These are phyloP conservation scores for Trididemnum clinides DNA, from an alignment of 23 tunicate species.

Conservation along the genomic window DNA sequence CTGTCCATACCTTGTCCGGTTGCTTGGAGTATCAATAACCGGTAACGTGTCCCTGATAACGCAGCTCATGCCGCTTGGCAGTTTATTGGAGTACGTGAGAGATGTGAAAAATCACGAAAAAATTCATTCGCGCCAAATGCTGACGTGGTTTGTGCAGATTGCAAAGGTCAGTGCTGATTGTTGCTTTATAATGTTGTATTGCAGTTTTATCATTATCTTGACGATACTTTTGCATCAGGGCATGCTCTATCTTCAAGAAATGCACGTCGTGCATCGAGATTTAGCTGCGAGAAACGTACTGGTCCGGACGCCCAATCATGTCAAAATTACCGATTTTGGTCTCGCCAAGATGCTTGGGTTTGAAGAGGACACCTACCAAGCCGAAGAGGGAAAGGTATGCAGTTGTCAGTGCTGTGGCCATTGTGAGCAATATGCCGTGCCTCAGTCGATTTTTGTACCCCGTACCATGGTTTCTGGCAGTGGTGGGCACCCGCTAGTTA, in stretches of 20 bases:
- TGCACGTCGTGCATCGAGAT: slow-evolving; percentile 96
- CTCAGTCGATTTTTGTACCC: too few species aligned
- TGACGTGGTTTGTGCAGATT: slow-evolving; percentile 85
- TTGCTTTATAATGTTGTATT: too few species aligned
- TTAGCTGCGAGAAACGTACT: slow-evolving; percentile 98
- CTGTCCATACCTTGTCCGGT: slow-evolving; percentile 70
- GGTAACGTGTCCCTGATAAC: slow-evolving; percentile 84
- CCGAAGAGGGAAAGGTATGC: slow-evolving; percentile 93
- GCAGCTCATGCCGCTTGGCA: slow-evolving; percentile 96
- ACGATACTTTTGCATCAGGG: too few species aligned
- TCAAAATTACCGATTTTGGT: slow-evolving; percentile 98
- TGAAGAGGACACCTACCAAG: slow-evolving; percentile 63
- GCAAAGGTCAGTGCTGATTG: slow-evolving; percentile 57
- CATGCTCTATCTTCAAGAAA: slow-evolving; percentile 85
- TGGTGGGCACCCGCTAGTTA: too few species aligned
- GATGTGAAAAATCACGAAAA: slow-evolving; percentile 33
- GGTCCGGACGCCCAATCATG: slow-evolving; percentile 85
- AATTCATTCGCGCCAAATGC: slow-evolving; percentile 73
- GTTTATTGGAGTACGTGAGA: slow-evolving; percentile 83
- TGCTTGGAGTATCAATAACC: slow-evolving; percentile 84
- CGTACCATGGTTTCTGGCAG: too few species aligned
- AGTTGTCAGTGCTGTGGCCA: neutral
- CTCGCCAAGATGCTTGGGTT: slow-evolving; percentile 80
- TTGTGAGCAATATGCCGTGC: neutral
- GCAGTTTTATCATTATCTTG: too few species aligned